Conservation (phyloP, 2,888 invertebrate species). For the Andrena chrysosceles region DNA sequence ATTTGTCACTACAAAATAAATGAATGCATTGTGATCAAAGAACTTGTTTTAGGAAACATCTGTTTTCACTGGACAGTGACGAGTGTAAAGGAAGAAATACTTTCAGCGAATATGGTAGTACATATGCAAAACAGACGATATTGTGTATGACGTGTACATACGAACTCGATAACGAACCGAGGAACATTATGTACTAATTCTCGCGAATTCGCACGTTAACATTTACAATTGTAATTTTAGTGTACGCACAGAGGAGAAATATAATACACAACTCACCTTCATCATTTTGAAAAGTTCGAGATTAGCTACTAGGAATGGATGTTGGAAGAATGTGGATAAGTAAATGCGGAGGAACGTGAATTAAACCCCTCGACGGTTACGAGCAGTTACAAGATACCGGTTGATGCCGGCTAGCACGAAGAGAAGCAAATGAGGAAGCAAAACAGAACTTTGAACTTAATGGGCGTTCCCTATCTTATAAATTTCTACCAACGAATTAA, state of each 20-base stretch:
- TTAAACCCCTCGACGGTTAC: neutral
- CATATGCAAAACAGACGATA: neutral
- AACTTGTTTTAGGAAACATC: neutral
- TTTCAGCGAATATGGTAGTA: neutral
- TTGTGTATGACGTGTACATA: neutral
- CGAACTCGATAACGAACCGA: neutral
- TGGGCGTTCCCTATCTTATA: neutral
- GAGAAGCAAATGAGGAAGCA: neutral
- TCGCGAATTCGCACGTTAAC: neutral
- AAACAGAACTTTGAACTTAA: slow-evolving; percentile 35
- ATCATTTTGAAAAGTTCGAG: slow-evolving; percentile 14
- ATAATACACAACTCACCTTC: slow-evolving; percentile 31
- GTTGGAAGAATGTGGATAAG: neutral
- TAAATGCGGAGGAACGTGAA: neutral
- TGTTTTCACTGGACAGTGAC: neutral
- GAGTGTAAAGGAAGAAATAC: neutral
- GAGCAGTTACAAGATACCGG: neutral
- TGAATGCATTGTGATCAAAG: neutral
- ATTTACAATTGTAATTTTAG: neutral
- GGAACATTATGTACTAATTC: neutral
- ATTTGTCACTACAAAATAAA: slow-evolving; percentile 1
- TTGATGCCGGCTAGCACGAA: neutral
- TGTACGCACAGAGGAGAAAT: neutral
- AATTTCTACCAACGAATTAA: neutral
- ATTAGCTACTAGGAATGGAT: neutral